These are phyloP conservation scores for Nemotelus pantherinus DNA, from an alignment of 2,888 invertebrate genomes.

Conservation along the genomic window DNA sequence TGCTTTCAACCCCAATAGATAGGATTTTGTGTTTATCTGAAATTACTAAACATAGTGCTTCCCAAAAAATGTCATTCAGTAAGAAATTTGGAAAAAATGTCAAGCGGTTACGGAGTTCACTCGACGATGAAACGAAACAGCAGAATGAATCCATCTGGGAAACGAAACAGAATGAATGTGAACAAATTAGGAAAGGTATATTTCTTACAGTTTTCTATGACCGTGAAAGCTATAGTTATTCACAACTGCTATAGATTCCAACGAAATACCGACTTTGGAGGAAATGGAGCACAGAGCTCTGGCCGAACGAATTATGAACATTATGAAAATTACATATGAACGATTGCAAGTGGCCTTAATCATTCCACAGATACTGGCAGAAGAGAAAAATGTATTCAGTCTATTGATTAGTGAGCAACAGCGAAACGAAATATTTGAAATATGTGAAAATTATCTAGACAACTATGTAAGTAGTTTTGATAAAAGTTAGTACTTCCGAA, in stretches of 20 bases:
- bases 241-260: not conserved
- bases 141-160: no score
- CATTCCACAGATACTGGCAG: not conserved
- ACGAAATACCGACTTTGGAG: slow-evolving; percentile 1
- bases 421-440: not conserved
- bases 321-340: slow-evolving; percentile 7
- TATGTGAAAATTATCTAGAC: slow-evolving; percentile 23
- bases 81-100: no score
- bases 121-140: no score
- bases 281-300: slow-evolving; percentile 53
- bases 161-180: no score
- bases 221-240: no score
- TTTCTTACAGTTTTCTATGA: no score
- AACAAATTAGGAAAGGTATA: no score
- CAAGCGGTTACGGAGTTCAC: no score
- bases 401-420: not conserved
- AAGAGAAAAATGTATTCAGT: not conserved
- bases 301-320: slow-evolving; percentile 53
- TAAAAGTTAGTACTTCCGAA: not conserved
- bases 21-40: no score
- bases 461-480: not conserved
- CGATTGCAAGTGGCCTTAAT: slow-evolving; percentile 10
- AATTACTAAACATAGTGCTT: no score
- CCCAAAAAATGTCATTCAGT: no score
- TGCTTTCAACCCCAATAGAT: no score